These are phyloP conservation scores for Paralichthys olivaceus DNA, from an alignment of 2,113 vertebrate species.

Conservation along the genomic window DNA sequence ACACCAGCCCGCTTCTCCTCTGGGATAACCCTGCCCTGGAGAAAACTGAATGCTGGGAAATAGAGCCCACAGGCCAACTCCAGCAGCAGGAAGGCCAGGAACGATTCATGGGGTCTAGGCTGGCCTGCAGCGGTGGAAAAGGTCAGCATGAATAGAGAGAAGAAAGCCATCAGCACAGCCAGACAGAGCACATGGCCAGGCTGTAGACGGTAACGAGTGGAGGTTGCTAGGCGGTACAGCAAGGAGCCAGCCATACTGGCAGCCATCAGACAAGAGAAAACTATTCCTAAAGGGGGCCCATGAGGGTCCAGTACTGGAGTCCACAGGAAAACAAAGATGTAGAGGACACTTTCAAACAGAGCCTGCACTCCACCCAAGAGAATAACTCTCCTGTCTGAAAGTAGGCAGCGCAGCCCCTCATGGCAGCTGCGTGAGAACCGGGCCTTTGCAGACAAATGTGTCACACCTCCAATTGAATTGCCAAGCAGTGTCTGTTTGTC, in stretches of 20 bases:
- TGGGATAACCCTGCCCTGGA: conserved; percentile 89
- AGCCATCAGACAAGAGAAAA: conserved; percentile 94
- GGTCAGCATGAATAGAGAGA: conserved; percentile 93
- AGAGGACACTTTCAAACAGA: conserved; percentile 93
- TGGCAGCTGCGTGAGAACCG: conserved; percentile 84
- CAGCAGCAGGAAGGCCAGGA: conserved; percentile 92
- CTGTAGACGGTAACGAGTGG: conserved; percentile 88
- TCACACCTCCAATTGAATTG: conserved; percentile 37
- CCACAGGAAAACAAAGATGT: conserved; percentile 96
- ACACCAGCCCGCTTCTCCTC: conserved; percentile 88
- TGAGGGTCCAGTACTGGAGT: conserved; percentile 92
- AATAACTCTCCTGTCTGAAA: conserved; percentile 89
- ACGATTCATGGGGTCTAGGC: conserved; percentile 88
- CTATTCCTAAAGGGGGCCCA: conserved; percentile 89
- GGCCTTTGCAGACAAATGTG: conserved; percentile 61
- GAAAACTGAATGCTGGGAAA: conserved; percentile 93
- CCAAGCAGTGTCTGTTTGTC: conserved; percentile 69
- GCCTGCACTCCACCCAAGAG: conserved; percentile 91
- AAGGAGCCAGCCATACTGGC: conserved; percentile 90
- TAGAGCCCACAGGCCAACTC: conserved; percentile 93
- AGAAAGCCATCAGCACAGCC: conserved; percentile 90
- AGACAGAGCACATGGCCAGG: conserved; percentile 90
- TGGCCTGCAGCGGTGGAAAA: conserved; percentile 91
- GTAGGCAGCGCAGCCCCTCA: conserved; percentile 88
- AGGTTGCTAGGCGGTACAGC: conserved; percentile 89